Evolutionary conservation across 2,888 invertebrate genomes (phyloP), one percentile per base, ranked within the genome.

Genomic region (Drosophila sordidula): DNA sequence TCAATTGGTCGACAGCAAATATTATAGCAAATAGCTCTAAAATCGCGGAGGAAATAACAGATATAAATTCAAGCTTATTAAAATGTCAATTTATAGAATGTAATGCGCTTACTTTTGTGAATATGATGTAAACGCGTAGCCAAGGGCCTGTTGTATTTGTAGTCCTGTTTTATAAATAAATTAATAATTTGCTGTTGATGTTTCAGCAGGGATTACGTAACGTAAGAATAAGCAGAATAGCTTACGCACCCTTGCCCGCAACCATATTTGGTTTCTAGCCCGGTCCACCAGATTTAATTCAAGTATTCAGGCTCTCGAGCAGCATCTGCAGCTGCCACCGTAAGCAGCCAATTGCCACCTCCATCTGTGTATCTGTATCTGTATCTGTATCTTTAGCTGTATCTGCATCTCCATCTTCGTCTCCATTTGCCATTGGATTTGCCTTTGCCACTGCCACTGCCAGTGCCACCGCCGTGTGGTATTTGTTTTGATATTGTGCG

Each of bases 401-500:
- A 1, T 26, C 8, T 4, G 26, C 9, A 8, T 29, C 29, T 3
- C 29, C 29, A 9, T 29, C 29, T 29, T 29, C 9, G 29, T 29
- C 9, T 29, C 34, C 2, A 34, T 6, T 34, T 14, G 39, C 26
- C 46, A 34, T 55, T 29, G 18, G 26, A 18, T 18, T 18, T 26
- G 36, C 18, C 51, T 16, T 18, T 26, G 36, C 29, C 44, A 57
- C 49, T 36, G 70, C 51, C 57, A 29, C 18, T 18, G 36, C 18
- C 51, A 12, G 16, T 22, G 36, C 32, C 44, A 57, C 49, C 34
- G 70, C 51, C 57, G 34, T 70, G 69, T 65, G 67, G 63, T 71
- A 71, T 78, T 72, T 82, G 85, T 75, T 87, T 80, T 84, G 78
- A 87, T 87, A 72, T 80, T 62, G 52, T 77, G 61, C 59, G 50